Evolutionary conservation across 2,888 invertebrate genomes (phyloP), one percentile per base, ranked within the genome.

Genomic region (Artemia sinica): DNA sequence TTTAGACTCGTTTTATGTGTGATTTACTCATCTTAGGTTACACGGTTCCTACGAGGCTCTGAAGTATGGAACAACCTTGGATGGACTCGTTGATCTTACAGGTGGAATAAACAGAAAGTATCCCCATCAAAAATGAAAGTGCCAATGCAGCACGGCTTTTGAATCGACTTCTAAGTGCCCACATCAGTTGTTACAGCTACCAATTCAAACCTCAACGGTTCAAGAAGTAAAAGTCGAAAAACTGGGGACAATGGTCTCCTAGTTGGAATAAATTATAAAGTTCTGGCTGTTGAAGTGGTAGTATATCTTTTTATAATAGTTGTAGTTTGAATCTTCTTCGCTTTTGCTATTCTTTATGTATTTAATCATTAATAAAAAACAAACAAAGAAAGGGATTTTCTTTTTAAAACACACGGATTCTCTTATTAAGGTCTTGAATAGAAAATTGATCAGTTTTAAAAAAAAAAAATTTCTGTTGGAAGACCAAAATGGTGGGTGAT

Each of bases 11-110:
- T 41, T 41, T 41, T 41, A 41, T 41, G 41, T 41, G 41, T 41
- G 6, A 41, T 14, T 49, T 14, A 49, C 66, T 8, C 65, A 13
- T 67, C 69, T 18, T 70, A 91, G 91, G 79, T 79, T 93, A 69
- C 92, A 92, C 76, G 92, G 92, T 7, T 92, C 92, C 0, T 93
- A 93, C 78, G 92, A 93, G 79, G 92, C 92, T 0, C 80, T 93
- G 2, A 92, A 92, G 76, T 93, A 93, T 76, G 91, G 91, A n/a
- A 89, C 89, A 66, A 80, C 89, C 12, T 80, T 91, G 71, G 91
- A 92, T 76, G 92, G 91, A 0, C 79, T 93, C 68, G 89, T 90
- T 0, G 91, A 92, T 78, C 81, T 93, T 50, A 89, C 91, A 0
- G 92, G 92, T 0, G 92, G 92, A 8, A 88, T 92, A 70, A 70